phyloP scores from a whole-genome alignment of 1,140 invertebrate genomes.

The Habropoda laboriosa region DNA sequence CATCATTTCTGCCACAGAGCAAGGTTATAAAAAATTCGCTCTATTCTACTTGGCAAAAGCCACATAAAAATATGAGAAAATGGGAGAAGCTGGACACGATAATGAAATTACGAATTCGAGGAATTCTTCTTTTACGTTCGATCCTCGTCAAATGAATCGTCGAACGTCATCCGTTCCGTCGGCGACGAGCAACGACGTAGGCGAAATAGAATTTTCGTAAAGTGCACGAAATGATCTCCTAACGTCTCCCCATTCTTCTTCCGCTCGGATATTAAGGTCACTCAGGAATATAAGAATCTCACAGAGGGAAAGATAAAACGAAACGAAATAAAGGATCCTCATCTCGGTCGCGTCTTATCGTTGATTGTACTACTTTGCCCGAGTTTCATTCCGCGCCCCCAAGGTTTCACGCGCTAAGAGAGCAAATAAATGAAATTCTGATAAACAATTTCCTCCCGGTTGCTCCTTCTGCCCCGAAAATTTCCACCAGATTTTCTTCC shows the following conservation, averaged over 20 bases:
- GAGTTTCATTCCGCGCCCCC: neutral
- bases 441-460: conserved; percentile 2
- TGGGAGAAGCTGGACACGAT: too few species aligned
- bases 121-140: too few species aligned
- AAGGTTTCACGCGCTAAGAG: conserved; percentile 19
- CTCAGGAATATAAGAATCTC: conserved; percentile 44
- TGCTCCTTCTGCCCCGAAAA: neutral
- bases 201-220: conserved; percentile 38
- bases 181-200: conserved; percentile 1
- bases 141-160: too few species aligned
- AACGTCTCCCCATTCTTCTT: conserved; percentile 38
- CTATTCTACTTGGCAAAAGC: too few species aligned
- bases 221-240: conserved; percentile 40
- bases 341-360: conserved; percentile 28
- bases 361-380: conserved; percentile 32
- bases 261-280: conserved; percentile 45
- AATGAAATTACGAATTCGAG: neutral
- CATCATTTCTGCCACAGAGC: too few species aligned
- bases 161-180: neutral
- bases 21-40: too few species aligned
- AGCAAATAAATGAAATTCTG: conserved; percentile 34
- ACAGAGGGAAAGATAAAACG: conserved; percentile 20
- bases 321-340: conserved; percentile 37
- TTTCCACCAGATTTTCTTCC: neutral
- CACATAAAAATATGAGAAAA: too few species aligned